Conservation (phyloP, 1,140 invertebrate species). For the Drosophila micromelanica region DNA sequence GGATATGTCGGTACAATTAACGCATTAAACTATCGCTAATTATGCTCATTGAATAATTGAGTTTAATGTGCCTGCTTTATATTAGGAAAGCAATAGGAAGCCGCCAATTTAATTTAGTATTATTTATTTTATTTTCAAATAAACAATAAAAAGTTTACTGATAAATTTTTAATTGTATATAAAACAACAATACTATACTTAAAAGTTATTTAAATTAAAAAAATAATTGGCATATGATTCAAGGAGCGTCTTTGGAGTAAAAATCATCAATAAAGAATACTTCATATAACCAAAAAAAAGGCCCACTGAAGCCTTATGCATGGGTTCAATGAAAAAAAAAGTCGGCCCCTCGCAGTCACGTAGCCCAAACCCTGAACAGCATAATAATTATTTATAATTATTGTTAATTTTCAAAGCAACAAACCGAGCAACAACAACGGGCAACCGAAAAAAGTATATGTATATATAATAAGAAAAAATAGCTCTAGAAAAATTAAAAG, state of each 20-base stretch:
- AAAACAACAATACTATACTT: too few species aligned
- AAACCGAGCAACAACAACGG: conserved; percentile 47
- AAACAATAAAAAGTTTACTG: too few species aligned
- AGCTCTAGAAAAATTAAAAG: conserved; percentile 18
- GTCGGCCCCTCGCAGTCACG: conserved; percentile 14
- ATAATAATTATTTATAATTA: conserved; percentile 82
- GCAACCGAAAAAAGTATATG: background rate
- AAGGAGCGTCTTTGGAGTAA: too few species aligned
- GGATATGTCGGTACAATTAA: conserved; percentile 6
- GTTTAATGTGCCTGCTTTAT: background rate
- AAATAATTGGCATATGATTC: too few species aligned
- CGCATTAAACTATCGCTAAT: background rate
- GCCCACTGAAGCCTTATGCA: background rate
- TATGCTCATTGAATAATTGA: conserved; percentile 1
- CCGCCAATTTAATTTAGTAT: background rate
- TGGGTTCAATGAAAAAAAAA: background rate
- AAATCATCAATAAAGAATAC: background rate
- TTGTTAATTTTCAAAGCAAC: conserved; percentile 77
- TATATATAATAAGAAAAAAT: conserved; percentile 19
- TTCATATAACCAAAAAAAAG: background rate
- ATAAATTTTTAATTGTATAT: too few species aligned
- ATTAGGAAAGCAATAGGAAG: background rate
- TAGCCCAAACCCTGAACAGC: conserved; percentile 50
- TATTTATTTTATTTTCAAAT: too few species aligned
- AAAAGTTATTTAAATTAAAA: too few species aligned